A percentile compares a stretch with the other conserved stretches of the same genome.
phyloP scores from a whole-genome alignment of 37 sponge, comb jelly and placozoan genomes.

The Chondrosia reniformis region DNA sequence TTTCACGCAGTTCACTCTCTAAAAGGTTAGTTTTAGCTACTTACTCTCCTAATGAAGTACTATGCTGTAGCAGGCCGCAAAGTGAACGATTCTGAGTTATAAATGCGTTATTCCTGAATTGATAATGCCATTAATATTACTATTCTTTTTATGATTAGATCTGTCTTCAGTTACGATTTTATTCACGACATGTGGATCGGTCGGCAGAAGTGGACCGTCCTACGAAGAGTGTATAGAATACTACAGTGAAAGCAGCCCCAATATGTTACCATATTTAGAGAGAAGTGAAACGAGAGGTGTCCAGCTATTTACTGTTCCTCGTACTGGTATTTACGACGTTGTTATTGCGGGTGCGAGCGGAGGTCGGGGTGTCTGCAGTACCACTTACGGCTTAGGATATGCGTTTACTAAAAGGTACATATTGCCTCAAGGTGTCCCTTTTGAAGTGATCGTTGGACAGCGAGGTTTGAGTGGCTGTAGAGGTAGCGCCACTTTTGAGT shows the following conservation, averaged over 20 bases:
- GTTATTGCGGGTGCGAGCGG: constrained; percentile 68
- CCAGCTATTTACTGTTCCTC: constrained; percentile 46
- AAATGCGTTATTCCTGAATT: too few relatives aligned
- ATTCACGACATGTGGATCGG: constrained; percentile 24
- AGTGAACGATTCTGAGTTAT: too few relatives aligned
- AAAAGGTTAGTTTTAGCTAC: too few relatives aligned
- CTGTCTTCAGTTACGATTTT: background rate
- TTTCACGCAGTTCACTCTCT: too few relatives aligned
- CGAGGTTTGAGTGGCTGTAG: background rate
- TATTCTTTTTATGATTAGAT: background rate
- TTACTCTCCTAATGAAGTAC: too few relatives aligned
- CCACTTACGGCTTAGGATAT: constrained; percentile 20
- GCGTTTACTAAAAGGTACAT: background rate
- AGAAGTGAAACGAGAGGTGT: constrained; percentile 19
- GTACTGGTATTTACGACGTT: constrained; percentile 46
- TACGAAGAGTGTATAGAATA: background rate
- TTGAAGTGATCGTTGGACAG: constrained; percentile 5
- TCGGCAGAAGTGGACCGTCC: constrained; percentile 27
- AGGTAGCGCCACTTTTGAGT: too few relatives aligned
- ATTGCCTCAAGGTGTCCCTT: background rate
- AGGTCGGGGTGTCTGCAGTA: constrained; percentile 41
- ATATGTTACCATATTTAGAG: background rate
- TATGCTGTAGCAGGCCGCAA: too few relatives aligned
- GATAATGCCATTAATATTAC: background rate
- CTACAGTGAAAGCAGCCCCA: background rate